These are phyloP conservation scores for Harpalus rufipes DNA, from an alignment of 2,888 invertebrate species.

Conservation along the genomic window DNA sequence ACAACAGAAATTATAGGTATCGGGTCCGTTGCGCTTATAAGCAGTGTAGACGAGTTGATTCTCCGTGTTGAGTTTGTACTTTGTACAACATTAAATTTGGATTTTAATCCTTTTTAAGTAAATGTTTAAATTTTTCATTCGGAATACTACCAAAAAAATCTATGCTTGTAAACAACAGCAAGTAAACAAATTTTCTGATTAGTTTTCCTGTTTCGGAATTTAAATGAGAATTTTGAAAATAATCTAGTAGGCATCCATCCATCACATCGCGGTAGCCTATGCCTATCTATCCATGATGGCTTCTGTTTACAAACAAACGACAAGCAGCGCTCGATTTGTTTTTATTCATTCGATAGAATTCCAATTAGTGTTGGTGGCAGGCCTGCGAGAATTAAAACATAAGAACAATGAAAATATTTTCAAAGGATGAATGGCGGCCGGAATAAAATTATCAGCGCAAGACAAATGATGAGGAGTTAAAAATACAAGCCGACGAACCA, in stretches of 20 bases:
- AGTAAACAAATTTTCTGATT: constrained; percentile 42
- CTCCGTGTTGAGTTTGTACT: too few relatives aligned
- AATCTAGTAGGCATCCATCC: constrained; percentile 46
- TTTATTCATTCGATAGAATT: constrained; percentile 43
- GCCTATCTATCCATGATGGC: not conserved
- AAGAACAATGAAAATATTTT: constrained; percentile 56
- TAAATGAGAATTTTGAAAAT: constrained; percentile 54
- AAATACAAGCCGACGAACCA: constrained; percentile 36
- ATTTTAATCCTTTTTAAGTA: too few relatives aligned
- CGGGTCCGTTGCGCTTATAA: too few relatives aligned
- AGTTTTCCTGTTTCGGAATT: constrained; percentile 57
- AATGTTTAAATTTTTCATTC: too few relatives aligned
- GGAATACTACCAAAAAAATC: not conserved
- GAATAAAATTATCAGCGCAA: constrained; percentile 41
- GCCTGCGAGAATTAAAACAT: constrained; percentile 23
- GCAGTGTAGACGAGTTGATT: too few relatives aligned
- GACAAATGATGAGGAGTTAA: constrained; percentile 55
- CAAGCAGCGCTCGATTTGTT: constrained; percentile 32
- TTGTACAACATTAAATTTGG: too few relatives aligned
- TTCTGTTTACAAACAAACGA: constrained; percentile 50
- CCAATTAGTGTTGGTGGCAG: constrained; percentile 21
- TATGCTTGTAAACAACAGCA: constrained; percentile 6
- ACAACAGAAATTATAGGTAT: too few relatives aligned
- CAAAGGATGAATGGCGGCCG: constrained; percentile 35
- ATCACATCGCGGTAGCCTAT: constrained; percentile 19